Conservation (phyloP, 2,113 vertebrate genomes). For the Potamarius usumacintae region DNA sequence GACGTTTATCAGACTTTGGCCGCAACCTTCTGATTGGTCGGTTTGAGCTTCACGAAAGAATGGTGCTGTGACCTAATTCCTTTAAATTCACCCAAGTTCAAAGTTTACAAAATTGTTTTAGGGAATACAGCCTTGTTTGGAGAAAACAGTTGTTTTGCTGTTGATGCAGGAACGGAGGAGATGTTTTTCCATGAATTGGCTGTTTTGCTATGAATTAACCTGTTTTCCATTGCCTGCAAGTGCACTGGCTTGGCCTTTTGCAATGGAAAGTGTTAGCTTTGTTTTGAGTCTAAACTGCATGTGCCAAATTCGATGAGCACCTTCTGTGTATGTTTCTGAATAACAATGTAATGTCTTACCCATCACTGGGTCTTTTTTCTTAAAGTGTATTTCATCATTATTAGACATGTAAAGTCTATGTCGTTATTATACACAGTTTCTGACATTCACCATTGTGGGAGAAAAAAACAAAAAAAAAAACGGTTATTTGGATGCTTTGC, state of each 20-base stretch:
- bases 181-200: slow-evolving; percentile 61
- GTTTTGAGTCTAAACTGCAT: slow-evolving; percentile 69
- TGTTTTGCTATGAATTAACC: slow-evolving; percentile 56
- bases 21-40: slow-evolving; percentile 47
- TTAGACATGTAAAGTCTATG: neutral
- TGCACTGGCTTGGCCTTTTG: slow-evolving; percentile 56
- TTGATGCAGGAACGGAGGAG: slow-evolving; percentile 51
- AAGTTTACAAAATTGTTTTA: slow-evolving; percentile 44
- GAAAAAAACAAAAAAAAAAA: neutral
- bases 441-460: neutral
- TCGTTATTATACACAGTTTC: slow-evolving; percentile 21
- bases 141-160: slow-evolving; percentile 60
- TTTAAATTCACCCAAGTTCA: slow-evolving; percentile 26
- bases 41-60: slow-evolving; percentile 18
- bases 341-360: neutral
- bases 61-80: slow-evolving; percentile 34
- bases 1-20: slow-evolving; percentile 6
- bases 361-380: neutral
- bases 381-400: neutral
- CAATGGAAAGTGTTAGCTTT: slow-evolving; percentile 67
- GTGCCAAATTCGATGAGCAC: slow-evolving; percentile 66
- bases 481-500: neutral
- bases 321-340: neutral
- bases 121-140: slow-evolving; percentile 53
- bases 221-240: slow-evolving; percentile 32